Percentiles rank a stretch among this genome's conserved stretches.
phyloP scores from a whole-genome alignment of 2,888 invertebrate genomes.

The Heliconius ismenius region DNA sequence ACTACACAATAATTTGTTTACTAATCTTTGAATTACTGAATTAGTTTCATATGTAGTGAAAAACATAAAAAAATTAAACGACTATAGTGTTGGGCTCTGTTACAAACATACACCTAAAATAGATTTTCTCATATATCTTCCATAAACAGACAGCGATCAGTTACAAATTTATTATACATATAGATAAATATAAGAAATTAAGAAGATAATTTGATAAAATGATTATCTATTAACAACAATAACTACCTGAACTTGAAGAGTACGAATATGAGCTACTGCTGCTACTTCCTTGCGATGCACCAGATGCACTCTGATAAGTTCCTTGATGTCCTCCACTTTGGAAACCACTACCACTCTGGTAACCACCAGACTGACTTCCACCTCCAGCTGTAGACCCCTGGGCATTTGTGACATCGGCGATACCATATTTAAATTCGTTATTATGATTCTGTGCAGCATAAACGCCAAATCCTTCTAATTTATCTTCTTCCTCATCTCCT shows the following conservation, averaged over 20 bases:
- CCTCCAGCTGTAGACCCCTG: conserved; percentile 42
- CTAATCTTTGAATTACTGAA: too few species aligned
- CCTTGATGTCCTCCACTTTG: conserved; percentile 46
- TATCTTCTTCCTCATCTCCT: conserved; percentile 70
- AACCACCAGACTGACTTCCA: conserved; percentile 42
- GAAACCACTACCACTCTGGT: conserved; percentile 40
- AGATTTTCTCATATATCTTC: too few species aligned
- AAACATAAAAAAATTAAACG: too few species aligned
- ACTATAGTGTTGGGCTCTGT: too few species aligned
- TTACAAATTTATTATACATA: too few species aligned
- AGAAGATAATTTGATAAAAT: too few species aligned
- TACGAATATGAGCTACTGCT: conserved; percentile 62
- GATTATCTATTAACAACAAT: too few species aligned
- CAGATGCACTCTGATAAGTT: conserved; percentile 40
- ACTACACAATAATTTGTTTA: too few species aligned
- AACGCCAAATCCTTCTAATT: conserved; percentile 66
- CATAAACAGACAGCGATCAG: too few species aligned
- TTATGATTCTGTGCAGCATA: conserved; percentile 68
- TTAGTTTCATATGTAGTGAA: too few species aligned
- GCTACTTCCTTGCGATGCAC: conserved; percentile 45
- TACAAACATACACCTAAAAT: too few species aligned
- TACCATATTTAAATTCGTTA: conserved; percentile 70
- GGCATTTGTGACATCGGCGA: conserved; percentile 65
- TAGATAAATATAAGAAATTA: too few species aligned
- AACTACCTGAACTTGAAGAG: conserved; percentile 66